These are phyloP conservation scores for Catocala fraxini DNA, from an alignment of 2,888 invertebrate species.

Conservation along the genomic window DNA sequence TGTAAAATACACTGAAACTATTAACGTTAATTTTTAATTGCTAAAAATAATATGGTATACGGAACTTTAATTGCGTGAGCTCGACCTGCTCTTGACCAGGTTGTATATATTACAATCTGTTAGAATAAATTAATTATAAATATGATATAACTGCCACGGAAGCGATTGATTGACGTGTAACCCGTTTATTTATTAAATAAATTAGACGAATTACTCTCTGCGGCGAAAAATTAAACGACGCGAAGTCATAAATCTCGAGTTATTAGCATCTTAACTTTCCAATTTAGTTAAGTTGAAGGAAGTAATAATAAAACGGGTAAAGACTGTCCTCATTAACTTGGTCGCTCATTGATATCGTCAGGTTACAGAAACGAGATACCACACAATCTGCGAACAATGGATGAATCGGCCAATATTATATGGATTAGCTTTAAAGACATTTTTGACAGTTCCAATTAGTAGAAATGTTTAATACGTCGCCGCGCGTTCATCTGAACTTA, in stretches of 20 bases:
- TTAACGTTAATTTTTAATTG: no score
- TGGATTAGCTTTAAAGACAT: no score
- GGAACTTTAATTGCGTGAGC: background rate
- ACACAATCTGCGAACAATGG: no score
- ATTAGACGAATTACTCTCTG: conserved; percentile 1
- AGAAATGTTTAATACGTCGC: no score
- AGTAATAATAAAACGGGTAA: conserved; percentile 10
- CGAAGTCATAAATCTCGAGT: background rate
- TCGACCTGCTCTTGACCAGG: background rate
- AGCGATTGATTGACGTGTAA: conserved; percentile 1
- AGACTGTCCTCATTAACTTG: background rate
- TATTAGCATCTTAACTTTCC: conserved; percentile 5
- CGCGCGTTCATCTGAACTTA: no score
- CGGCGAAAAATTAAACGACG: background rate
- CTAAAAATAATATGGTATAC: no score
- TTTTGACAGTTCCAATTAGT: no score
- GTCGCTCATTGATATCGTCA: background rate
- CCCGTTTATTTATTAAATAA: conserved; percentile 5
- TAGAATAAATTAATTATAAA: background rate
- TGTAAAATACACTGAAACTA: no score
- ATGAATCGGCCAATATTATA: no score
- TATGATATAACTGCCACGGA: conserved; percentile 1
- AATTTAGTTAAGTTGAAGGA: conserved; percentile 1
- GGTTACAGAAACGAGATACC: no score
- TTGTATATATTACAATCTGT: background rate